Base-by-base conservation (phyloP, 2,888 invertebrate species). In the Muscina levida region DNA sequence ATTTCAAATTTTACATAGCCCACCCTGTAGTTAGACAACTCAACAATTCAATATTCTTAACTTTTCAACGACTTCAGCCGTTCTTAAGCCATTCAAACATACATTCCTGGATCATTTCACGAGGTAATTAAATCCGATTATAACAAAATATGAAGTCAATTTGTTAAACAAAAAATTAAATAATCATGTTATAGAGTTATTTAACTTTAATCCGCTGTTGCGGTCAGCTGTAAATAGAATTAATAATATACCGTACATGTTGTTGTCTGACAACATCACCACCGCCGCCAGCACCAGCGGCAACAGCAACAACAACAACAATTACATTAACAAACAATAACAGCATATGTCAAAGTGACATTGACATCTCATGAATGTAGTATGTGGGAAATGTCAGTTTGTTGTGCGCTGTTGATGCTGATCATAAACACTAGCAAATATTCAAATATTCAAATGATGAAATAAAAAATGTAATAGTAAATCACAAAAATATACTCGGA, bases 321-420 rank as follows among this genome's bases (percentile, higher is more conserved):
- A 11, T 10, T n/a, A 19, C 51, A 22, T 51, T 51, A 22, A 13
- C 8, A 13, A 62, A 62, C 15, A 5, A 39, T 68, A 67, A 66
- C 57, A 24, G 73, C 26, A 37, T n/a, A 73, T 77, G 71, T 71
- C 74, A 81, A 77, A 81, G 37, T 77, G 77, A 24, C 59, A 77
- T 62, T 81, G 77, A 81, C 74, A 81, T 77, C 57, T 53, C 42
- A 37, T 42, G 19, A 19, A 62, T 62, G 19, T 13, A n/a, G 48
- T 26, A 26, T 66, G 13, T 67, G 17, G 26, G 6, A n/a, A n/a
- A n/a, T n/a, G n/a, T n/a, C n/a, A n/a, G n/a, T n/a, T n/a, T 26
- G 24, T 24, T 11, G n/a, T n/a, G n/a, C n/a, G 5, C 22, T 1
- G 1, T 24, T 56, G 13, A 15, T 56, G 31, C 56, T 31, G 42